Evolutionary conservation across 2,888 invertebrate species (phyloP).

Genomic region (Lasioglossum malachurum): DNA sequence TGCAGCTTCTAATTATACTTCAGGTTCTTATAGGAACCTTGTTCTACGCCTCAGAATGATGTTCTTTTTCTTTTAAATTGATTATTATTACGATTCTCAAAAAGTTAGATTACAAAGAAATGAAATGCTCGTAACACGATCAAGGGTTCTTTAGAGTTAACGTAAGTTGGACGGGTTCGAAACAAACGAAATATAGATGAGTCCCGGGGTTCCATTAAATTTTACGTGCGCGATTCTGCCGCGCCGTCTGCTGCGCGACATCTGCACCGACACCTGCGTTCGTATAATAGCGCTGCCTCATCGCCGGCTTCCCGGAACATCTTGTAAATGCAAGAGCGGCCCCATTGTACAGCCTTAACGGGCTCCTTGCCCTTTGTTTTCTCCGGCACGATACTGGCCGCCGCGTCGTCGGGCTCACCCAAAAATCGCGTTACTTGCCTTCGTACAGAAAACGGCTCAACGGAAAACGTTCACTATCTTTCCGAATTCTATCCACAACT

Average conservation of each 20-base stretch:
- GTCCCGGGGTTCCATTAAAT: conserved; percentile 57
- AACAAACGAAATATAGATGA: conserved; percentile 29
- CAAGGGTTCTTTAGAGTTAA: not conserved
- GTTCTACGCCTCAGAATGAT: not conserved
- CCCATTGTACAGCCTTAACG: conserved; percentile 17
- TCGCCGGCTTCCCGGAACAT: conserved; percentile 65
- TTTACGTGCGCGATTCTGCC: conserved; percentile 54
- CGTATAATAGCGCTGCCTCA: conserved; percentile 64
- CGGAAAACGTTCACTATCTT: not conserved
- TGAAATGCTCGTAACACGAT: not conserved
- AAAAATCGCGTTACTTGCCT: conserved; percentile 29
- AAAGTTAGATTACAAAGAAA: not conserved
- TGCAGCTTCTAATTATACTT: not conserved
- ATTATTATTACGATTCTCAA: not conserved
- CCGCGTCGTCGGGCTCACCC: not conserved
- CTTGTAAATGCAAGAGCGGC: conserved; percentile 59
- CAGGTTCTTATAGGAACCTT: not conserved
- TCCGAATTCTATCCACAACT: not conserved
- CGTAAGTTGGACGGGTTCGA: conserved; percentile 22
- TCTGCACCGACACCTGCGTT: conserved; percentile 78
- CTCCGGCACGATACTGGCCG: not conserved
- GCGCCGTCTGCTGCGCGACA: conserved; percentile 69
- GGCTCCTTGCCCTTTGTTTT: conserved; percentile 44
- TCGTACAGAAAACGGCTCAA: not conserved
- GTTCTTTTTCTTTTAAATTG: not conserved